Conservation (phyloP, 2,888 invertebrate species). For the Fragum sueziense region DNA sequence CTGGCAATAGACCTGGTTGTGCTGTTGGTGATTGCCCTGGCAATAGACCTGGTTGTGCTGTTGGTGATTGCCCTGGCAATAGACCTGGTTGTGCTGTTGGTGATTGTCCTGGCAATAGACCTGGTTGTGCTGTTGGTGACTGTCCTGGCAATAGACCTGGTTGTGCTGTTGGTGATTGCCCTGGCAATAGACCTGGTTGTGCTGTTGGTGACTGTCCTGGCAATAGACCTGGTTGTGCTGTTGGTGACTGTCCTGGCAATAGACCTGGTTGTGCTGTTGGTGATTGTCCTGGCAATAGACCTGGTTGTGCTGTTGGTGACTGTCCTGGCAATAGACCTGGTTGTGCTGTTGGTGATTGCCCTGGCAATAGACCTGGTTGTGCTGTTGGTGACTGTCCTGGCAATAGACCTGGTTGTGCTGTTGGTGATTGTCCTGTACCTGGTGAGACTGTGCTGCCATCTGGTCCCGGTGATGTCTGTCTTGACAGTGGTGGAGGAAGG, state of each 20-base stretch:
- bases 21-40: slow-evolving; percentile 43
- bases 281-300: neutral
- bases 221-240: slow-evolving; percentile 40
- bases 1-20: slow-evolving; percentile 18
- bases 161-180: slow-evolving; percentile 13
- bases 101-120: slow-evolving; percentile 21
- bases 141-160: slow-evolving; percentile 11
- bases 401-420: slow-evolving; percentile 32
- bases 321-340: slow-evolving; percentile 26
- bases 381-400: slow-evolving; percentile 43
- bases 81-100: slow-evolving; percentile 47
- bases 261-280: slow-evolving; percentile 41
- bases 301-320: slow-evolving; percentile 46
- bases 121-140: slow-evolving; percentile 44
- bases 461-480: slow-evolving; percentile 17
- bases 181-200: neutral
- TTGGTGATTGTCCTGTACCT: slow-evolving; percentile 32
- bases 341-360: slow-evolving; percentile 35
- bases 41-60: slow-evolving; percentile 27
- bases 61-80: slow-evolving; percentile 28
- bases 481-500: slow-evolving; percentile 35
- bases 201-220: slow-evolving; percentile 19
- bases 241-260: slow-evolving; percentile 29
- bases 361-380: slow-evolving; percentile 26
- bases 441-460: slow-evolving; percentile 25